Conservation (phyloP, 2,113 vertebrate species). For the Neopipo cinnamomea region DNA sequence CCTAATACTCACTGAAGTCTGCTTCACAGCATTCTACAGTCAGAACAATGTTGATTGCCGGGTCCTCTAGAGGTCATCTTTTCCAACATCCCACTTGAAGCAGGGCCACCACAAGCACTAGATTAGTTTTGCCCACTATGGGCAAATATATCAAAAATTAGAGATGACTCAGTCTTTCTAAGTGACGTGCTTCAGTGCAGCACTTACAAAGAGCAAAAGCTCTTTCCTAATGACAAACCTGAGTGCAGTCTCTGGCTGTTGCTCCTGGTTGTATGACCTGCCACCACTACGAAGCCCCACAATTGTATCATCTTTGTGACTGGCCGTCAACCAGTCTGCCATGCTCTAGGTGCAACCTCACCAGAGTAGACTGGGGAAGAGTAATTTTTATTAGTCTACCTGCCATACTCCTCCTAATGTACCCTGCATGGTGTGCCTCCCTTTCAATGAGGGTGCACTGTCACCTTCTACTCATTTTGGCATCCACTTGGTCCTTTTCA, state of each 20-base stretch:
- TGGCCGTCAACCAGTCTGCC: neutral
- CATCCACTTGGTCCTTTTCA: neutral
- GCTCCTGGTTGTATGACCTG: neutral
- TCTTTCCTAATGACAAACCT: neutral
- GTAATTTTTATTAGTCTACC: neutral
- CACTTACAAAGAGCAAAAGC: neutral
- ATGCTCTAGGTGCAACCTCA: neutral
- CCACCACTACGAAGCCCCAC: neutral
- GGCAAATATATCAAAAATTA: neutral
- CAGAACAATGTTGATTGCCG: neutral
- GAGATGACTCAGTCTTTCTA: neutral
- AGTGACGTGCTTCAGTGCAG: neutral
- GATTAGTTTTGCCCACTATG: neutral
- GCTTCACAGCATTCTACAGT: neutral
- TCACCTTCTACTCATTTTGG: neutral
- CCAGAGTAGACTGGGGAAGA: neutral
- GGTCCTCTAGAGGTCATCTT: neutral
- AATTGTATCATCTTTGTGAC: neutral
- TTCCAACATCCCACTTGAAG: neutral
- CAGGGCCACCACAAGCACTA: neutral
- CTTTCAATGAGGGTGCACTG: neutral
- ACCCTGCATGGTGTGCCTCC: neutral
- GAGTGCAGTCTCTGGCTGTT: neutral
- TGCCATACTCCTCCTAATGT: neutral
- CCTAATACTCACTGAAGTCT: neutral